phyloP scores from a whole-genome alignment of 2,888 invertebrate genomes.

The Terebella lapidaria region DNA sequence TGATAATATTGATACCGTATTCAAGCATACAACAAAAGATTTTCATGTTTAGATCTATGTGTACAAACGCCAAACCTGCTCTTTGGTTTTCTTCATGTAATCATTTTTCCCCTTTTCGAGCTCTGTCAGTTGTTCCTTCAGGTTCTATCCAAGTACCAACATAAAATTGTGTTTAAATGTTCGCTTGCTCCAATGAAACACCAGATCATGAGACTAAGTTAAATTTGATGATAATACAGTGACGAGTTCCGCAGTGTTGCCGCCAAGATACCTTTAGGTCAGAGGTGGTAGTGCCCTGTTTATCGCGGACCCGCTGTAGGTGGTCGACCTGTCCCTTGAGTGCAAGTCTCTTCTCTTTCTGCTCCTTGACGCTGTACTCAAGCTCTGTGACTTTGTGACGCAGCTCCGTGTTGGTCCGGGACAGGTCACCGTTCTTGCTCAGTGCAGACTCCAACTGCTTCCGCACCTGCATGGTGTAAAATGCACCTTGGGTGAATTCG shows the following conservation, averaged over 20 bases:
- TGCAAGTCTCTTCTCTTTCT: slow-evolving; percentile 34
- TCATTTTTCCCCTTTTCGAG: slow-evolving; percentile 40
- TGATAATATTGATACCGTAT: too few relatives aligned
- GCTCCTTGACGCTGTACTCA: slow-evolving; percentile 32
- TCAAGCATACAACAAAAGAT: too few relatives aligned
- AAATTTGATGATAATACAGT: too few relatives aligned
- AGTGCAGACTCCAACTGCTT: slow-evolving; percentile 40
- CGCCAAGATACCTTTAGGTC: too few relatives aligned
- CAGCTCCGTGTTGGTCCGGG: slow-evolving; percentile 41
- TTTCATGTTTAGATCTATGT: neutral
- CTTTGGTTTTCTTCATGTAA: slow-evolving; percentile 41
- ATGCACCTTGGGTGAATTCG: too few relatives aligned
- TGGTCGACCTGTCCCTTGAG: slow-evolving; percentile 40
- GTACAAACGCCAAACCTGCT: slow-evolving; percentile 23
- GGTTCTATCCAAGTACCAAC: slow-evolving; percentile 31
- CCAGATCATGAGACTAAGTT: too few relatives aligned
- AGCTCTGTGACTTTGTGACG: slow-evolving; percentile 37
- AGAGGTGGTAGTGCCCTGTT: too few relatives aligned
- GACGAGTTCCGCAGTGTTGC: too few relatives aligned
- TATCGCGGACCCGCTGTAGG: slow-evolving; percentile 33
- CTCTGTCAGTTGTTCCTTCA: slow-evolving; percentile 37
- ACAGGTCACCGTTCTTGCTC: slow-evolving; percentile 40
- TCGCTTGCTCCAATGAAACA: too few relatives aligned
- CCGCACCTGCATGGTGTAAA: slow-evolving; percentile 33
- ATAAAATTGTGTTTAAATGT: too few relatives aligned